Conservation (phyloP, 2,113 vertebrate genomes). For the Toxotes chatareus region DNA sequence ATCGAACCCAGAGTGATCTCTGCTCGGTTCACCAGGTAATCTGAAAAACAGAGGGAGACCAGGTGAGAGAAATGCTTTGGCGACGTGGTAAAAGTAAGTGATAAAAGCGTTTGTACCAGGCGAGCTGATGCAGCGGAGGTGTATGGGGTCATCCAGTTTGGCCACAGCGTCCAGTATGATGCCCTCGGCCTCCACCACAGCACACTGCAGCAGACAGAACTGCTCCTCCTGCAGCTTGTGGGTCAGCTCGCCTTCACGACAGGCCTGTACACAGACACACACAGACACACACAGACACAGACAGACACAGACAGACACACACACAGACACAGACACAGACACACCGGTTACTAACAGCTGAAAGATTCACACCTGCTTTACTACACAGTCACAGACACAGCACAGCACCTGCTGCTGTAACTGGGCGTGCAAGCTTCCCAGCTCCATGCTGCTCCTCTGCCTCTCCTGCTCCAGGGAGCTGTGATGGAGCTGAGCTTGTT, state of each 20-base stretch:
- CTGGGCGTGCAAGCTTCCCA: constrained; percentile 78
- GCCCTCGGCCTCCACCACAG: constrained; percentile 84
- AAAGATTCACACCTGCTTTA: not conserved
- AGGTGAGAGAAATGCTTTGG: not conserved
- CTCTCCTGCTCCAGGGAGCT: constrained; percentile 75
- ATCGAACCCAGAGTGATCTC: constrained; percentile 85
- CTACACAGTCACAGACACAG: too few relatives aligned
- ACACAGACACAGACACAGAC: not conserved
- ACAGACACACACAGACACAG: not conserved
- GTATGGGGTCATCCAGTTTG: constrained; percentile 90
- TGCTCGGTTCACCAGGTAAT: constrained; percentile 91
- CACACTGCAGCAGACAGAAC: constrained; percentile 85
- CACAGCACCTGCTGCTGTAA: constrained; percentile 82
- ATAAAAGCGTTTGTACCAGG: constrained; percentile 82
- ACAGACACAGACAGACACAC: not conserved
- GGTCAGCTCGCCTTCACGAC: constrained; percentile 70
- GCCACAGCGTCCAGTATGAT: constrained; percentile 90
- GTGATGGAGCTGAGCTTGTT: constrained; percentile 80
- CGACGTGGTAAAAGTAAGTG: too few relatives aligned
- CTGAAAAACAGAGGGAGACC: constrained; percentile 72
- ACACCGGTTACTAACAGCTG: not conserved
- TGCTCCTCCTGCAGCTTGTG: constrained; percentile 83
- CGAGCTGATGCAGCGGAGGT: constrained; percentile 88
- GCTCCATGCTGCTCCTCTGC: constrained; percentile 76
- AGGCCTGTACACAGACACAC: constrained; percentile 53